Conservation (phyloP, 2,888 invertebrate genomes). For the Xestobium rufovillosum region DNA sequence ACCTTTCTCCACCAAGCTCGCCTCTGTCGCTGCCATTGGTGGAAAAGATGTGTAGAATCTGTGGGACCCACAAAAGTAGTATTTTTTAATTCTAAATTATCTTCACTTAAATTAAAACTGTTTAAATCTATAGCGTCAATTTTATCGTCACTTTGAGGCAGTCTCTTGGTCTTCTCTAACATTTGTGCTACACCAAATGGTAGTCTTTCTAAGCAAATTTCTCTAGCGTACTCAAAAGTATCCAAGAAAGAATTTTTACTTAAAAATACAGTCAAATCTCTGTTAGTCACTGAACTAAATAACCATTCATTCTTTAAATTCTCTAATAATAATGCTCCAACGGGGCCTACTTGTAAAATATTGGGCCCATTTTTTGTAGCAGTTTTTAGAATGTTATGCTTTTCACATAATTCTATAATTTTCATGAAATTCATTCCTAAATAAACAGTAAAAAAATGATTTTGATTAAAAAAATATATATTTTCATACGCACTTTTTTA, state of each 20-base stretch:
- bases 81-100: conserved; percentile 35
- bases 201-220: conserved; percentile 35
- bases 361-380: conserved; percentile 9
- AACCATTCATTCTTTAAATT: conserved; percentile 54
- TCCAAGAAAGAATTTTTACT: conserved; percentile 30
- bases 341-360: conserved; percentile 38
- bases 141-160: not conserved
- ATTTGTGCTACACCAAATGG: conserved; percentile 46
- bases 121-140: not conserved
- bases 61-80: conserved; percentile 44
- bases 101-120: conserved; percentile 12
- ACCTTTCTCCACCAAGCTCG: conserved; percentile 83
- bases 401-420: conserved; percentile 29
- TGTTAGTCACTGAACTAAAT: conserved; percentile 43
- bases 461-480: no score
- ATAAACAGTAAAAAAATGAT: no score
- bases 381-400: conserved; percentile 27
- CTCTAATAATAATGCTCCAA: conserved; percentile 46
- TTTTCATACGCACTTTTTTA: no score
- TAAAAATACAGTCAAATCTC: conserved; percentile 46
- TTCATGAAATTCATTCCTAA: conserved; percentile 23
- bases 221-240: conserved; percentile 37
- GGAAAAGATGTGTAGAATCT: conserved; percentile 56
- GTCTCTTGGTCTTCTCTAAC: conserved; percentile 18
- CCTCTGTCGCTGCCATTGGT: conserved; percentile 67